These are phyloP conservation scores for Seira ritae DNA, from an alignment of 2,888 invertebrate genomes.

Conservation along the genomic window DNA sequence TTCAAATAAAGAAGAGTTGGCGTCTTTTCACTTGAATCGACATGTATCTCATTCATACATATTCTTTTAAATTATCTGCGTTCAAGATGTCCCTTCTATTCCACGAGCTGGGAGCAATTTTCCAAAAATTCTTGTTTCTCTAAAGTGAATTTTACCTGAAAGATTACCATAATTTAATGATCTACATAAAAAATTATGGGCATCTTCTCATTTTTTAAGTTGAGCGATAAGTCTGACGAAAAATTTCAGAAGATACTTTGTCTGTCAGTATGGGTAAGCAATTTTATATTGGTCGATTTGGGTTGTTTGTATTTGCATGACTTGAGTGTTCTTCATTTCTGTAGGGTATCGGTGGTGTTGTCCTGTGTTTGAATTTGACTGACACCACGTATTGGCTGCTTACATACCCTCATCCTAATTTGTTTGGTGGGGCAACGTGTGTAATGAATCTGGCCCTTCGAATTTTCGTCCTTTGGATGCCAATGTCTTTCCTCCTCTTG, in stretches of 20 bases:
- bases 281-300: not conserved
- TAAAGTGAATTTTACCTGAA: no score
- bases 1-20: no score
- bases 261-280: conserved; percentile 32
- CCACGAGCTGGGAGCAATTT: no score
- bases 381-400: not conserved
- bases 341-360: conserved; percentile 27
- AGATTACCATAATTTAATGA: no score
- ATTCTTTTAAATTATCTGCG: no score
- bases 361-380: not conserved
- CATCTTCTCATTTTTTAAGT: not conserved
- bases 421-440: conserved; percentile 9
- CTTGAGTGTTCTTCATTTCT: not conserved
- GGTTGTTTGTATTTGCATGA: not conserved
- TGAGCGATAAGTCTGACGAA: not conserved
- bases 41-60: no score
- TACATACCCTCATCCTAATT: conserved; percentile 21
- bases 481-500: conserved; percentile 46
- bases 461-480: conserved; percentile 51
- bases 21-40: no score
- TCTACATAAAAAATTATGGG: no score
- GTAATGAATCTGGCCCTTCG: conserved; percentile 18
- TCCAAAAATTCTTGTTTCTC: no score
- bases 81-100: no score
- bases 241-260: conserved; percentile 28